Evolutionary conservation across 2,888 invertebrate species (phyloP), one percentile per base, ranked within the genome.

Genomic region (Crepidodera aurea): DNA sequence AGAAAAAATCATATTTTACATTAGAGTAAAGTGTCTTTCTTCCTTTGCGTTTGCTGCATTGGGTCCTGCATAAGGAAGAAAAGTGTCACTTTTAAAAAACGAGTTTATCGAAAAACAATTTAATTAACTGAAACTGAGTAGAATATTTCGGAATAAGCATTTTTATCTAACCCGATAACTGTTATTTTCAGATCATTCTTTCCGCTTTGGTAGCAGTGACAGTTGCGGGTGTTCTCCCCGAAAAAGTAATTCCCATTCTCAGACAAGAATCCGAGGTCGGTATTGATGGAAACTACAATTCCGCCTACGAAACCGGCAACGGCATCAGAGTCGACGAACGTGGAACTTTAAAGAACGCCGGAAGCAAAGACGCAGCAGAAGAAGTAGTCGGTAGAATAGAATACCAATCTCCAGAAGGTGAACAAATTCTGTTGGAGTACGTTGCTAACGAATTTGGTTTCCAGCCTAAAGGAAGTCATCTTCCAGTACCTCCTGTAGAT

Each of bases 191-290:
- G 77, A 67, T 75, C 48, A 61, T 74, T 32, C 54, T 71, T 56
- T 66, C 69, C 15, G 72, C 72, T 53, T 54, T 76, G 16, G 29
- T 72, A 61, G 70, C 76, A 19, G 62, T 71, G 8, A 71, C 73
- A 32, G 65, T 69, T 12, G 75, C 75, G 40, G 75, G 73, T 27
- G 65, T 69, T 22, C 48, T 83, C 13, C 82, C 44, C 3, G 22
- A 50, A 8, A 54, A 42, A 12, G 34, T 86, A 0, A 86, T 89
- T 27, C 88, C 89, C 10, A 90, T 90, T 60, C 80, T 90, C 46
- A 69, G 86, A 57, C 89, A 89, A 77, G 88, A 89, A 68, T 87
- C 88, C 71, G 85, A 88, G 73, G 84, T 89, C 15, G 89, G 89
- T 72, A 87, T 86, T 25, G 90, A 90, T 78, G 90, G 90, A 65